Conservation (phyloP, 2,888 invertebrate genomes). For the Asteroscopus sphinx region DNA sequence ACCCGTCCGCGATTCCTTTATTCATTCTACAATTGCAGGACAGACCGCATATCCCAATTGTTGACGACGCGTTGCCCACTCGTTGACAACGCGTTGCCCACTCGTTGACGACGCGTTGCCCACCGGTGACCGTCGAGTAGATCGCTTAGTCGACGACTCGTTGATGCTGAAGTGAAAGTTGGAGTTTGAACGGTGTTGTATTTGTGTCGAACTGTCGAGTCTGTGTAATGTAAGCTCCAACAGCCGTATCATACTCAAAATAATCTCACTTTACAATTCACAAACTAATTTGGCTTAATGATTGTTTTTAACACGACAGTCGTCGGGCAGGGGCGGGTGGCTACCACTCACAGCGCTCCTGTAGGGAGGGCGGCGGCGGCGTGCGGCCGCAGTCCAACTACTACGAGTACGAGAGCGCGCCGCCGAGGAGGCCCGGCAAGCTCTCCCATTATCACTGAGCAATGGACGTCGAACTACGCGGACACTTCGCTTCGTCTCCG, state of each 20-base stretch:
- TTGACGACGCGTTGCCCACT: no score
- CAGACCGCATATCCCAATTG: no score
- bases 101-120: no score
- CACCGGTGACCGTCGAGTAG: no score
- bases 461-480: slow-evolving; percentile 42
- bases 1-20: no score
- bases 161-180: no score
- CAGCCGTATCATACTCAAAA: background rate
- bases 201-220: background rate
- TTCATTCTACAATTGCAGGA: no score
- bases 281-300: slow-evolving; percentile 31
- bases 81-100: no score
- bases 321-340: slow-evolving; percentile 81
- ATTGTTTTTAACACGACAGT: slow-evolving; percentile 66
- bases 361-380: slow-evolving; percentile 89
- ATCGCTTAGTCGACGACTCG: no score
- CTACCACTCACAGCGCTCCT: slow-evolving; percentile 91
- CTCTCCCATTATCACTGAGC: slow-evolving; percentile 88
- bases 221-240: background rate
- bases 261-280: slow-evolving; percentile 1
- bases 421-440: slow-evolving; percentile 84
- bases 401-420: slow-evolving; percentile 95
- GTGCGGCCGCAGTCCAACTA: slow-evolving; percentile 94
- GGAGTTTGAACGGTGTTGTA: no score
- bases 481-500: slow-evolving; percentile 17